Evolutionary conservation across 2,113 vertebrate genomes (phyloP).

Genomic region (Rynchops niger): DNA sequence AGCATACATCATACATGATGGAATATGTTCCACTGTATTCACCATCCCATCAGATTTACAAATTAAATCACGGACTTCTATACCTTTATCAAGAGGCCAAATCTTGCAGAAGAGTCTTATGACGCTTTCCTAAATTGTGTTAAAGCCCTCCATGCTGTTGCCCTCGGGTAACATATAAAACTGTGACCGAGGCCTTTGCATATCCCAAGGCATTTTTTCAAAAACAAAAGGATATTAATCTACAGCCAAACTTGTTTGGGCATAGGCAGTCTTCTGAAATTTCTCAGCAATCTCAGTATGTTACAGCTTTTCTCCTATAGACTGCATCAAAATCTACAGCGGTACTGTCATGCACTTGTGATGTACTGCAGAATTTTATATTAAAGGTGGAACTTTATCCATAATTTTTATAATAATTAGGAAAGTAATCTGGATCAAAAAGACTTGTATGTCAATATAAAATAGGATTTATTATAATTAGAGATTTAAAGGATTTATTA

Average conservation of each 20-base stretch:
- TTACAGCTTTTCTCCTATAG: not conserved
- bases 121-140: not conserved
- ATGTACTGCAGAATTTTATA: not conserved
- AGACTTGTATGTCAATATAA: not conserved
- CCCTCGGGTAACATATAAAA: not conserved
- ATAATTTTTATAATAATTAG: not conserved
- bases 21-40: not conserved
- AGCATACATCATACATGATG: not conserved
- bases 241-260: not conserved
- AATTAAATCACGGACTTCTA: not conserved
- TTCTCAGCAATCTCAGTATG: not conserved
- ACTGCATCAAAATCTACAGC: not conserved
- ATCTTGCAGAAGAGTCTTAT: not conserved
- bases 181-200: not conserved
- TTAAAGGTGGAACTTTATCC: not conserved
- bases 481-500: not conserved
- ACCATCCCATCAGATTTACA: not conserved
- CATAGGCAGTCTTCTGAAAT: not conserved
- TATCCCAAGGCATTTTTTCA: not conserved
- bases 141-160: not conserved
- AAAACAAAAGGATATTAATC: not conserved
- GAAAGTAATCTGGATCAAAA: not conserved
- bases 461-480: not conserved
- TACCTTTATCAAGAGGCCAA: not conserved
- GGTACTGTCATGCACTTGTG: not conserved